These are phyloP conservation scores for Eledone cirrhosa DNA, from an alignment of 2,888 invertebrate species.

Conservation along the genomic window DNA sequence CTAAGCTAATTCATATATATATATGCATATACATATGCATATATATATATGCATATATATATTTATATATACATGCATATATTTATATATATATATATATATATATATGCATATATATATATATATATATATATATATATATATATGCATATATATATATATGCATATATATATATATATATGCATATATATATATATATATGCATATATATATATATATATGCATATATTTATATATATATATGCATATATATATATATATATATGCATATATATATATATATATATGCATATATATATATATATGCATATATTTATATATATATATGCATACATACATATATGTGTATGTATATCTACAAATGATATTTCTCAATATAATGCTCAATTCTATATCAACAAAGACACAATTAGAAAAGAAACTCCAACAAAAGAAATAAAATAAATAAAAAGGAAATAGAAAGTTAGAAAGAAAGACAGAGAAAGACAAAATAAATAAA, in stretches of 20 bases:
- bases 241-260: neutral
- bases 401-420: no score
- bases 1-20: neutral
- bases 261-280: constrained; percentile 7
- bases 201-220: neutral
- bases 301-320: neutral
- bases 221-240: neutral
- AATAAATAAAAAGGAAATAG: no score
- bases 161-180: neutral
- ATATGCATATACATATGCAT: neutral
- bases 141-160: constrained; percentile 10
- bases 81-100: constrained; percentile 3
- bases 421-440: no score
- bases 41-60: neutral
- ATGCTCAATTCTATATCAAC: no score
- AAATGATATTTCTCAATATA: no score
- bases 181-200: neutral
- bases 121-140: constrained; percentile 5
- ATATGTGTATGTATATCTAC: no score
- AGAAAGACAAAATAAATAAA: no score
- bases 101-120: constrained; percentile 10
- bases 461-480: no score
- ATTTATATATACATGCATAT: neutral
- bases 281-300: constrained; percentile 3
- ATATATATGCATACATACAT: no score